phyloP scores from a whole-genome alignment of 2,113 vertebrate genomes.

The Oryctolagus cuniculus region DNA sequence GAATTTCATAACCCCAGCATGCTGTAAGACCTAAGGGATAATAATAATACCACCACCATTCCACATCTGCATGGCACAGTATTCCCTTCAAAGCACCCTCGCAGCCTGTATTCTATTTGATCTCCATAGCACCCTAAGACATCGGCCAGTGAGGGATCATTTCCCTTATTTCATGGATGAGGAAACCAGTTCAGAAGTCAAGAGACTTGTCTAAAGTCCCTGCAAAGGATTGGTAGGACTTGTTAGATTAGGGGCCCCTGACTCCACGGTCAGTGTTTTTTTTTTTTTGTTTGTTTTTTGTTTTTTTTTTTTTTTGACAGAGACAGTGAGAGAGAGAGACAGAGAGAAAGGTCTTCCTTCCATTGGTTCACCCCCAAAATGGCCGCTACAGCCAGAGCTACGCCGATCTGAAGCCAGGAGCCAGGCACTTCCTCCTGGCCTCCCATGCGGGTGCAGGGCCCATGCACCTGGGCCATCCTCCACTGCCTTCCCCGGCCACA shows the following conservation, averaged over 20 bases:
- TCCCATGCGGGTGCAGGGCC: no score
- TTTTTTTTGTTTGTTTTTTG: no score
- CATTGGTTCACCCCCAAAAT: no score
- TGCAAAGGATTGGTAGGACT: neutral
- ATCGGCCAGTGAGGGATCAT: neutral
- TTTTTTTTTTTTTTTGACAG: no score
- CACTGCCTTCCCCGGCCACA: no score
- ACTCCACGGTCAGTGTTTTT: neutral
- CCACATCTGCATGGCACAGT: neutral
- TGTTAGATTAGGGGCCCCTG: neutral
- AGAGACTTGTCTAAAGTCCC: neutral
- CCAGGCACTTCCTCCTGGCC: no score
- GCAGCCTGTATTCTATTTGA: neutral
- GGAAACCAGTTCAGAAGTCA: neutral
- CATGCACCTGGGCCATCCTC: no score
- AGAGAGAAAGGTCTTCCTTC: no score
- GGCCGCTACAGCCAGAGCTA: no score
- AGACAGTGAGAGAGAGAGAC: no score
- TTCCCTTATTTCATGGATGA: neutral
- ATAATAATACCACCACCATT: neutral
- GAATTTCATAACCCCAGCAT: slow-evolving; percentile 36
- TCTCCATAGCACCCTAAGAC: neutral
- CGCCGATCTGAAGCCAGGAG: no score
- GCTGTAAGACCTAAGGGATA: neutral
- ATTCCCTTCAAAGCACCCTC: neutral